Conservation (phyloP, 1,140 invertebrate species). For the Ostrea denselamellosa region DNA sequence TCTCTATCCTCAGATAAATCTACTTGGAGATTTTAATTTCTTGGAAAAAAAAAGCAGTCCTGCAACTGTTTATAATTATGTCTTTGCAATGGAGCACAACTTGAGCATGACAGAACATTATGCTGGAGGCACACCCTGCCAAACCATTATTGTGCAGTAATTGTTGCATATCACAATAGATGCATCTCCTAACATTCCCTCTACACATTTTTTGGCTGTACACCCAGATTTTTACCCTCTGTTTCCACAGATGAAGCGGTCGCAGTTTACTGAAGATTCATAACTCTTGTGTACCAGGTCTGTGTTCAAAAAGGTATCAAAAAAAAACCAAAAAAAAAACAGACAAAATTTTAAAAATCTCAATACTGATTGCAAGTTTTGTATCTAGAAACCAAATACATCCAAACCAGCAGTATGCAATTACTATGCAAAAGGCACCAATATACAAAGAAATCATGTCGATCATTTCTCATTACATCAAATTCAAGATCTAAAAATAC, state of each 20-base stretch:
- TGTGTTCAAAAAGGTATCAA: not conserved
- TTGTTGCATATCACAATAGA: slow-evolving; percentile 8
- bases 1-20: not conserved
- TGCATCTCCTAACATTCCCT: slow-evolving; percentile 12
- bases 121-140: slow-evolving; percentile 9
- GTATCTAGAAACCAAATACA: not conserved
- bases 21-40: not conserved
- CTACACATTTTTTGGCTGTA: not conserved
- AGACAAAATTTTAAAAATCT: not conserved
- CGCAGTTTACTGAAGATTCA: not conserved
- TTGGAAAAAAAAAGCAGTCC: not conserved
- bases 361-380: not conserved
- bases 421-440: not conserved
- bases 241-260: not conserved
- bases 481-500: not conserved
- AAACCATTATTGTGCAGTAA: slow-evolving; percentile 21
- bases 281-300: not conserved
- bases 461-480: not conserved
- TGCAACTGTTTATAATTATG: slow-evolving; percentile 30
- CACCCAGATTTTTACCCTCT: slow-evolving; percentile 8
- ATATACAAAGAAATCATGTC: not conserved
- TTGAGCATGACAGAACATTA: slow-evolving; percentile 13
- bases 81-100: slow-evolving; percentile 35
- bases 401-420: not conserved
- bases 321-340: no score